Percentiles rank a stretch among this genome's conserved stretches.
Conservation (phyloP, 1,140 invertebrate genomes). For the Lordiphosa mommai region DNA sequence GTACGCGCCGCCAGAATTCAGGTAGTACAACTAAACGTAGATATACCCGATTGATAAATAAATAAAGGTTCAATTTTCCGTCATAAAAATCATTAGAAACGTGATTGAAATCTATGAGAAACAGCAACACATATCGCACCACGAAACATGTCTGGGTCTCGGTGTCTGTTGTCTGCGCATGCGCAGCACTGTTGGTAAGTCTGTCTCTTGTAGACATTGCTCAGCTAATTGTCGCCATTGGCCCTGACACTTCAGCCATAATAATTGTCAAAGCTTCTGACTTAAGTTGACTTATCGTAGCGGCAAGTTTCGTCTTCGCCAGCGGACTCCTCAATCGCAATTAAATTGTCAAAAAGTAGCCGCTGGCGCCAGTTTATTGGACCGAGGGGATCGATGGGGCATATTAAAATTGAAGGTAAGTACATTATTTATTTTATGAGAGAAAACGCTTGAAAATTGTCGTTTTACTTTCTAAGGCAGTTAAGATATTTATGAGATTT, state of each 20-base stretch:
- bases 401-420: no score
- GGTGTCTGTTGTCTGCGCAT: conserved; percentile 19
- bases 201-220: not conserved
- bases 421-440: no score
- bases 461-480: not conserved
- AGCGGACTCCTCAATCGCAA: conserved; percentile 24
- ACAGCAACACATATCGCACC: conserved; percentile 41
- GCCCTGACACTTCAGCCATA: conserved; percentile 46
- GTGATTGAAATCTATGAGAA: conserved; percentile 46
- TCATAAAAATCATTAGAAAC: conserved; percentile 57
- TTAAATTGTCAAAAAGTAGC: conserved; percentile 56
- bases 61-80: conserved; percentile 53
- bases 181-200: conserved; percentile 4
- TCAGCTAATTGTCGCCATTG: conserved; percentile 9
- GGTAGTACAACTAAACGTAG: not conserved
- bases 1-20: conserved; percentile 17
- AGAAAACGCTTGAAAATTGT: not conserved
- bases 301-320: conserved; percentile 14
- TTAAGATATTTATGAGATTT: no score
- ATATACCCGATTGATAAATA: conserved; percentile 24
- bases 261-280: conserved; percentile 54
- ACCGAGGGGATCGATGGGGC: not conserved
- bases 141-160: conserved; percentile 23
- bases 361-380: not conserved
- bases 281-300: conserved; percentile 43